These are phyloP conservation scores for Rhamphomyia laevipes DNA, from an alignment of 2,888 invertebrate species.

Conservation along the genomic window DNA sequence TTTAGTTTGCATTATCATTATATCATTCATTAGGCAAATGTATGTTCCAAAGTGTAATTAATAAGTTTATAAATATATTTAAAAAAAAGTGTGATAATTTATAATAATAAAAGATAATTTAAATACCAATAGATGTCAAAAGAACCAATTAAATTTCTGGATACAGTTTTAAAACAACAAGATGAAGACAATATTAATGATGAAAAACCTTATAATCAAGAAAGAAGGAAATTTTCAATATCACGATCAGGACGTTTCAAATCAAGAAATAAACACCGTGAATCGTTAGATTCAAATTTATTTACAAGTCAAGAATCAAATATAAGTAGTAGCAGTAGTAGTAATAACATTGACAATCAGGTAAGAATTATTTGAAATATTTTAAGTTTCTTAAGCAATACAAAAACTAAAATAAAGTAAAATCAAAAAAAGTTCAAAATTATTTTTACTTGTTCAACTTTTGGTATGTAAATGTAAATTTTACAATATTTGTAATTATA, in stretches of 20 bases:
- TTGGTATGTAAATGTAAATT: too few relatives aligned
- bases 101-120: neutral
- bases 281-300: constrained; percentile 39
- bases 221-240: constrained; percentile 41
- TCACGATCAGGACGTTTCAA: constrained; percentile 48
- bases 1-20: constrained; percentile 5
- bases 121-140: constrained; percentile 19
- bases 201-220: constrained; percentile 23
- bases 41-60: neutral
- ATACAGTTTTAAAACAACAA: constrained; percentile 33
- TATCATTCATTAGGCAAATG: too few relatives aligned
- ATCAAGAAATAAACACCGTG: constrained; percentile 44
- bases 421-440: too few relatives aligned
- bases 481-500: too few relatives aligned
- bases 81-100: neutral
- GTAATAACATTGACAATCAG: too few relatives aligned
- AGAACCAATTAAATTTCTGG: constrained; percentile 32
- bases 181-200: constrained; percentile 22
- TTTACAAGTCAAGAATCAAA: too few relatives aligned
- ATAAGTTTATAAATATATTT: constrained; percentile 1
- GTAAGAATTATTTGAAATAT: too few relatives aligned
- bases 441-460: too few relatives aligned
- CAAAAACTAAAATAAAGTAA: too few relatives aligned
- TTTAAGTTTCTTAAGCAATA: too few relatives aligned
- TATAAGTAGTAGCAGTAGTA: too few relatives aligned